Evolutionary conservation across 2,113 vertebrate genomes (phyloP), one percentile per base, ranked within the genome.

Genomic region (Cygnus buccinator): DNA sequence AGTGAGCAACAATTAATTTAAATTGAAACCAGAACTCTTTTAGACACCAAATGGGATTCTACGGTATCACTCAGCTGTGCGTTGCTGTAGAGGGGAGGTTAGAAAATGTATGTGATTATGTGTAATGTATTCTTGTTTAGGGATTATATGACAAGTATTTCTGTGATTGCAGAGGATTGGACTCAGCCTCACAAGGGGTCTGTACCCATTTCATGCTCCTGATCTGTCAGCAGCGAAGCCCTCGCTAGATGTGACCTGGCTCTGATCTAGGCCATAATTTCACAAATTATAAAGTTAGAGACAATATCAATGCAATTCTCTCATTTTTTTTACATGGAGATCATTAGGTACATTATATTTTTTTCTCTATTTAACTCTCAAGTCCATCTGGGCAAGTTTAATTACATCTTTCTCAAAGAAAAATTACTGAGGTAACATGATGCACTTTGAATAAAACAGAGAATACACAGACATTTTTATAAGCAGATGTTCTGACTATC

Each of bases 401-500:
- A 95, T 94, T 78, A 59, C 66, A 54, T 88, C 75, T 82, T 84
- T 76, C 71, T 90, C 58, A 10, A 19, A 57, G 48, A 43, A 67
- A 87, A 95, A 78, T 77, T 73, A 67, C 10, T 61, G 65, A 93
- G 70, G 82, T 66, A 91, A 94, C 73, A 70, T 84, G 80, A 66
- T 80, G 84, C 71, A 68, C 81, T 91, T 95, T 18, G 54, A 93
- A 85, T 90, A 83, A 95, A 82, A 15, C 54, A n/a, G 89, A 73
- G 63, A 55, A 84, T 18, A n/a, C 48, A 52, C 66, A 95, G 93
- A 62, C 78, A 41, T 57, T 92, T 91, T 87, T 85, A 70, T 37
- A 66, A 89, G 89, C 90, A 96, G 91, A 92, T 96, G 95, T 91
- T 92, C 90, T 65, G 71, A 22, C 75, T 90, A 43, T 78, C 89